Evolutionary conservation across 2,797 vertebrate species (phyloP), one percentile per base, ranked within the genome.

Genomic region (Chromobotia macracanthus): DNA sequence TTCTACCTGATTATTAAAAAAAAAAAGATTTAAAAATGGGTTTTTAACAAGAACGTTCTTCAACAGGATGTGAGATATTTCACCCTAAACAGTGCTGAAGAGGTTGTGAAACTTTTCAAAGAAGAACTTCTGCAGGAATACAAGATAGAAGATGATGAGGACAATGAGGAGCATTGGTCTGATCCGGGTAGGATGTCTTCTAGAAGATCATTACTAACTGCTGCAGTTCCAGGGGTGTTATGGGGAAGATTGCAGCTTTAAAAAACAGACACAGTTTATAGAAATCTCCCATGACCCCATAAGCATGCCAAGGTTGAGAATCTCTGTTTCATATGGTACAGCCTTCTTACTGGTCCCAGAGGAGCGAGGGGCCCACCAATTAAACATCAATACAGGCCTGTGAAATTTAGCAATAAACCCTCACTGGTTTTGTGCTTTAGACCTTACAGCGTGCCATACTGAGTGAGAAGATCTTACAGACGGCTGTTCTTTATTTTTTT

Each of bases 51-150:
- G 8, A 58, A n/a, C n/a, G 15, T 38, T 66, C 38, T n/a, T 51
- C 28, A 56, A 31, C 81, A 85, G 84, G 64, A 81, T 41, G 85
- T 97, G 76, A 94, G 93, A 75, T 97, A 95, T 87, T 83, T 97
- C 84, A 90, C 91, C 16, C 86, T 97, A 74, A 90, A 90, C 84
- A 91, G 93, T 82, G 77, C 90, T 0, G 92, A 96, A 50, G 95
- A 94, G 75, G 89, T 96, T 76, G 2, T 95, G 80, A 92, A 92
- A 44, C 88, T 94, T 58, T 91, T 98, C 77, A 89, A 89, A 88
- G 90, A 89, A 35, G 41, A 86, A 41, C 46, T 64, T 0, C 78
- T 90, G 50, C 83, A 88, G 55, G 88, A 93, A 51, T 86, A 90
- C 0, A 72, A 89, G 82, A 84, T 89, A 13, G 81, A 87, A 0